Evolutionary conservation across 2,113 vertebrate genomes (phyloP), one percentile per base, ranked within the genome.

Genomic region (Numida meleagris): DNA sequence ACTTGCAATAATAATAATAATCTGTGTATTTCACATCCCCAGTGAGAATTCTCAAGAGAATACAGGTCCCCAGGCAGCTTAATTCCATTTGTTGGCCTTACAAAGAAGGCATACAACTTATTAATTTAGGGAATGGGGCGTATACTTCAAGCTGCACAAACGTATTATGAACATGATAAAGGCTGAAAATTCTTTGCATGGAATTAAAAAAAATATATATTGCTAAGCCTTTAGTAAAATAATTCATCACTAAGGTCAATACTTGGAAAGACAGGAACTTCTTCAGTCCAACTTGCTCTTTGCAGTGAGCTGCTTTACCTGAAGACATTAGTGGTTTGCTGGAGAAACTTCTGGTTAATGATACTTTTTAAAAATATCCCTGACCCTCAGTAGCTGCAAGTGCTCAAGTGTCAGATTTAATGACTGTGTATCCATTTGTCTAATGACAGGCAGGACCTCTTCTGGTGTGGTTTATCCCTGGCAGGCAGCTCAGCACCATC

Each of bases 61-160:
- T 65, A 48, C 11, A 73, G 58, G 55, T 89, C 82, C 89, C 50
- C 29, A 36, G 82, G 34, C 33, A 77, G 70, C 87, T 93, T 66
- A 90, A 82, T 91, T 91, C 55, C 73, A 73, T 96, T 86, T 93
- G 65, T 83, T 82, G 29, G 86, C 70, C 70, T 84, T 70, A 76
- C 36, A 88, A 84, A 63, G 74, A n/a, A 85, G 77, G 7, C 29
- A 23, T 73, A 1, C 13, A 84, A 45, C 33, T 38, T 73, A 1
- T 68, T 86, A 58, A 84, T 81, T 90, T 89, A 84, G 79, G 63
- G n/a, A 70, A 27, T 4, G 36, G 66, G 77, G 40, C 10, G 14
- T 2, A 42, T 68, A 24, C 55, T 96, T 86, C 83, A 77, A 81
- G 43, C 85, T 95, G 31, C 48, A 63, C 34, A 65, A 66, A 59